Base-by-base conservation (phyloP, 2,888 invertebrate species). In the Dorcus parallelipipedus region DNA sequence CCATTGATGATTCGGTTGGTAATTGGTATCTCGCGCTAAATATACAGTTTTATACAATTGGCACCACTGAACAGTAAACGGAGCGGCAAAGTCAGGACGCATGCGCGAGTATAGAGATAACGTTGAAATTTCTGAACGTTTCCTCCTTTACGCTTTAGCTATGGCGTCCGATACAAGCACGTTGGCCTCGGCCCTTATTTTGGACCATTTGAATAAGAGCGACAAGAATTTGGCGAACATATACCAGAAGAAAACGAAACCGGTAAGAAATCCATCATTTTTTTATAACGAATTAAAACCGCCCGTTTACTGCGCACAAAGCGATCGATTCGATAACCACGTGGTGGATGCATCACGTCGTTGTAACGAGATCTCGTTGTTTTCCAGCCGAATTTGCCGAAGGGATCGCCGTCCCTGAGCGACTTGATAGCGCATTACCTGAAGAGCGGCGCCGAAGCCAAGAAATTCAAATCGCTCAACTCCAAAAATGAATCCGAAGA, bases 171-270 rank as follows among this genome's bases (percentile, higher is more conserved):
- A 73, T 47, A 75, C 77, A 49, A 79, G 81, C 58, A 70, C 75
- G 64, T 69, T 81, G 74, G 69, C 81, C 52, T 78, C 78, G 67
- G 84, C 89, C 4, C 73, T 91, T 56, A 81, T 90, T 58, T 83
- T 86, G 64, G 86, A 90, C 64, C 87, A 83, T 80, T 76, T 92
- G 58, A 74, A 79, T 58, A 84, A 81, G 64, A 81, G 83, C 64
- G 87, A 90, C 71, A 86, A 85, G 73, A 79, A 83, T 5, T 71
- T 91, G 38, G 91, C 91, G 0, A 82, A 84, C 69, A 81, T 86
- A 51, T 90, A 87, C 72, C 83, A 87, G 70, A 84, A 85, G 69
- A 89, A 88, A 79, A 84, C 86, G 1, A 90, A 90, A 74, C 86
- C 88, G 79, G 91, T 91, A 82, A 87, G 90, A 83, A 62, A 49